Evolutionary conservation across 2,888 invertebrate species (phyloP), one percentile per base, ranked within the genome.

Genomic region (Hofmannophila pseudospretella): DNA sequence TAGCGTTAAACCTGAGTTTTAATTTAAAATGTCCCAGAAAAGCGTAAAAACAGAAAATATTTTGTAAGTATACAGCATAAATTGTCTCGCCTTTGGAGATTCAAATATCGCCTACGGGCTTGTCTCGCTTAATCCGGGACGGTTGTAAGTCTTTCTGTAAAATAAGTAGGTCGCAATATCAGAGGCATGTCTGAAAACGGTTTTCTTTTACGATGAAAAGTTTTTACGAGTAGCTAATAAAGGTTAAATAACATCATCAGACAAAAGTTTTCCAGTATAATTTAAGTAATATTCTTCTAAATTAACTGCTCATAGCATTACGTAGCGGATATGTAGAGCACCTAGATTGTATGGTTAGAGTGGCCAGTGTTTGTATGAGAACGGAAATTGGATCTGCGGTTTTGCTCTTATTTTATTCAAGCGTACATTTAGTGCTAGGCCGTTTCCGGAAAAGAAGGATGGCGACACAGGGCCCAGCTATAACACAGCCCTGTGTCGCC

Each of bases 371-470:
- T 58, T 56, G 59, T 55, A 54, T 51, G 47, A 49, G 44, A 61
- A 36, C 61, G 62, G 63, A 64, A 61, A 67, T 64, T 66, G 54
- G 51, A 58, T 23, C n/a, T 51, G 27, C 38, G 23, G 30, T 34
- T 39, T 31, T 31, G 20, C 9, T 20, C 14, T 16, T 16, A 16
- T 30, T 16, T 30, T 30, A 9, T 16, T 9, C 13, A 12, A 5
- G 12, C 12, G 7, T 11, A 10, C 25, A 7, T 7, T 22, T 16
- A 16, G 16, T 5, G 5, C 16, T 16, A 16, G 16, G 16, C 16
- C 16, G 5, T 16, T 16, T 16, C 16, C 16, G 16, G 16, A 16
- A 3, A 16, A 16, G 3, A 16, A 5, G 22, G n/a, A n/a, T n/a
- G n/a, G n/a, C n/a, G n/a, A n/a, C n/a, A n/a, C n/a, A n/a, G n/a